Base-by-base conservation (phyloP, 2,113 vertebrate genomes). In the Collichthys lucidus region DNA sequence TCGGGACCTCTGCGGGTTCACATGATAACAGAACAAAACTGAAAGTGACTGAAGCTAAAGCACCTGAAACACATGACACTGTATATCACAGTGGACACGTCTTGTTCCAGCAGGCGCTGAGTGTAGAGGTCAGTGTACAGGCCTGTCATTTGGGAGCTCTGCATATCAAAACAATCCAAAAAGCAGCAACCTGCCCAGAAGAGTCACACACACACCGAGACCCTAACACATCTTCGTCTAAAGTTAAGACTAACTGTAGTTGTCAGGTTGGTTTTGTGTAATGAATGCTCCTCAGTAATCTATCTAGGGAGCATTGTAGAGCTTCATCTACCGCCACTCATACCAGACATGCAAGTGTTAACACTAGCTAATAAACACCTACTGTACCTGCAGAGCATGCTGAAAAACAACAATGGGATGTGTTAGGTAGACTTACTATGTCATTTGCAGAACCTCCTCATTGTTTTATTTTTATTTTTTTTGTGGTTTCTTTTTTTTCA, bases 381-480 rank as follows among this genome's bases (percentile, higher is more conserved):
- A 10, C 80, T 86, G 53, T 65, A 80, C 72, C 79, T 84, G 82
- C 91, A 91, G 85, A 90, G 92, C 92, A 93, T 94, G 89, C 89
- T 86, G 87, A 89, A 64, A 64, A 92, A 90, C 84, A 91, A 90
- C 86, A 73, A 68, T 80, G 87, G 89, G 86, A 89, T 91, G 80
- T 90, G 88, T 91, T 90, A 81, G 69, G 64, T 91, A 92, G 92
- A 91, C 70, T 70, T 88, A 83, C 53, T 80, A 61, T 91, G 81
- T 91, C 71, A 89, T 90, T 92, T 83, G 67, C 87, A 86, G 72
- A 92, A 86, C 86, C 83, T 89, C 81, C 16, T 92, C 35, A 65
- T 88, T 84, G 77, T 85, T 87, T 88, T 84, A 75, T 85, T 87
- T 88, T 56, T 80, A 71, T 74, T 85, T 87, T 88, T 56, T 80